Conservation (phyloP, 1,140 invertebrate species). For the Conus ventricosus region DNA sequence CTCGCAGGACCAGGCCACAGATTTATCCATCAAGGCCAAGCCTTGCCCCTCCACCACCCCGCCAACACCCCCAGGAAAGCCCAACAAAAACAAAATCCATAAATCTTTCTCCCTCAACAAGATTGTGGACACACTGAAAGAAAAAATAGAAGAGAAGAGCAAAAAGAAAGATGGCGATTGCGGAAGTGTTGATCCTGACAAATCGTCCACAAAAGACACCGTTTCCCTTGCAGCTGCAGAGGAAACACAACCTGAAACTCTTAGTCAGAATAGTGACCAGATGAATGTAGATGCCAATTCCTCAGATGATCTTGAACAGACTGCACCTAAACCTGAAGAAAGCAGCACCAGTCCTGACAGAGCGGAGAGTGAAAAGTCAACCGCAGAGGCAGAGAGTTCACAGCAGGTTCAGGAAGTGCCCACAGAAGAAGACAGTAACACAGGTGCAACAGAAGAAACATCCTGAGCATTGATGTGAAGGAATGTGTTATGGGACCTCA, state of each 20-base stretch:
- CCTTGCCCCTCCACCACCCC: constrained; percentile 22
- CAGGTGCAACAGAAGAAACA: not conserved
- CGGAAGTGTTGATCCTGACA: not conserved
- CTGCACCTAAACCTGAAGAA: not conserved
- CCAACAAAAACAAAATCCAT: constrained; percentile 67
- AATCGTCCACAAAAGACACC: not conserved
- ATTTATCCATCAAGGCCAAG: constrained; percentile 65
- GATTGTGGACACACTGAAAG: constrained; percentile 67
- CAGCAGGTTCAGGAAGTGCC: not conserved
- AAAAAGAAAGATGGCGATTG: constrained; percentile 26
- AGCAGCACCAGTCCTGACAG: not conserved
- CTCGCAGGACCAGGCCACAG: constrained; percentile 62
- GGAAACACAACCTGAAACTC: not conserved
- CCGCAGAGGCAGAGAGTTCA: not conserved
- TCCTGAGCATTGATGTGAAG: not conserved
- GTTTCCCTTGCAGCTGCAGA: not conserved
- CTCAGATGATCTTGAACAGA: not conserved
- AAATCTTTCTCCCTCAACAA: constrained; percentile 64
- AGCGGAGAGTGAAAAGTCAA: not conserved
- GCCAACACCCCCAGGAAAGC: not conserved
- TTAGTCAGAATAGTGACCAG: not conserved
- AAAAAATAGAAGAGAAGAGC: constrained; percentile 61
- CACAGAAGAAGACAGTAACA: not conserved
- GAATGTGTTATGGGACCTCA: not conserved
- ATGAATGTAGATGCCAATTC: not conserved